These are phyloP conservation scores for Drosophila busckii DNA, from an alignment of 1,140 invertebrate species.

Conservation along the genomic window DNA sequence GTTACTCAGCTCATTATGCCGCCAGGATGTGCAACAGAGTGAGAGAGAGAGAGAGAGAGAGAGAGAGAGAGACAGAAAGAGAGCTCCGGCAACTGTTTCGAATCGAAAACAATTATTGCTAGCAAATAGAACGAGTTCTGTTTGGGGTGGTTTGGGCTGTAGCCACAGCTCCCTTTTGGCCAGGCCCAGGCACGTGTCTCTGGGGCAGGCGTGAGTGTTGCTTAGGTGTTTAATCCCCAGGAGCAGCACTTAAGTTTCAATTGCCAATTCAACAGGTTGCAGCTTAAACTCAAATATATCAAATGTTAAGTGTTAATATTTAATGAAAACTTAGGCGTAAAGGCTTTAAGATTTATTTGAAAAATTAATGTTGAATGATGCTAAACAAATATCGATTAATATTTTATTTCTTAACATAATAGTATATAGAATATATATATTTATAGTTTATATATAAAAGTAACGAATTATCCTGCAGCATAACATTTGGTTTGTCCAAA, in stretches of 20 bases:
- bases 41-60: background rate
- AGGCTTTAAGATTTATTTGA: too few relatives aligned
- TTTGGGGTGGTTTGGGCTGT: constrained; percentile 20
- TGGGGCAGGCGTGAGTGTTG: constrained; percentile 36
- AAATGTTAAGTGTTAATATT: too few relatives aligned
- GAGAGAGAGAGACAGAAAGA: too few relatives aligned
- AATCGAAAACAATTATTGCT: constrained; percentile 70
- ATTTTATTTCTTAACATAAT: too few relatives aligned
- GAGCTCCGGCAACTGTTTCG: constrained; percentile 62
- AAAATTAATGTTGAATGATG: too few relatives aligned
- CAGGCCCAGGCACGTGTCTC: constrained; percentile 46
- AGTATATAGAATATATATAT: too few relatives aligned
- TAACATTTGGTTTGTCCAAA: background rate
- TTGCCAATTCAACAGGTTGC: constrained; percentile 57
- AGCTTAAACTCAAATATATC: too few relatives aligned
- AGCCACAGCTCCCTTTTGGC: background rate
- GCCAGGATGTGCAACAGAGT: constrained; percentile 2
- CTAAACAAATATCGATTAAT: too few relatives aligned
- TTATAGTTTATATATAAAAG: background rate
- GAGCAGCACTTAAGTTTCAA: constrained; percentile 54
- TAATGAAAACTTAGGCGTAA: too few relatives aligned
- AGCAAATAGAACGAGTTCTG: constrained; percentile 6
- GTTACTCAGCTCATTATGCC: constrained; percentile 64
- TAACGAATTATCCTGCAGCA: constrained; percentile 1
- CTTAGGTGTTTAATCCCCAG: constrained; percentile 41